Evolutionary conservation across 2,888 invertebrate genomes (phyloP).

Genomic region (Cheilosia vulpina): DNA sequence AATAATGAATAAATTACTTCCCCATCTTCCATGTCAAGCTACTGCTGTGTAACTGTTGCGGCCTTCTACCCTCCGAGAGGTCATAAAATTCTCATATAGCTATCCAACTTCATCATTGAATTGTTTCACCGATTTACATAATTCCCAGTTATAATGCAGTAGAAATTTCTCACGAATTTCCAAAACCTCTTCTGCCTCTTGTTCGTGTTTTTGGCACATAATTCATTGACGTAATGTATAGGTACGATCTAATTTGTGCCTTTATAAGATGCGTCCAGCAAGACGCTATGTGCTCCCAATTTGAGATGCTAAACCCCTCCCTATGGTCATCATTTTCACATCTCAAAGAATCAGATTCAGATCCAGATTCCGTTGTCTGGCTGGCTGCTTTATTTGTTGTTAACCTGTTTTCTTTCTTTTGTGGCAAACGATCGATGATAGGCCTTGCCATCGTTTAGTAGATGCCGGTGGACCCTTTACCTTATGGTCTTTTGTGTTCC

Average conservation of each 20-base stretch:
- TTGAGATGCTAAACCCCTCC: neutral
- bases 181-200: neutral
- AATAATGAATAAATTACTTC: conserved; percentile 46
- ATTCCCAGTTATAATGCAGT: conserved; percentile 27
- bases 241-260: conserved; percentile 29
- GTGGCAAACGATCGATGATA: conserved; percentile 23
- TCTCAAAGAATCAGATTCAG: conserved; percentile 23
- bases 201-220: neutral
- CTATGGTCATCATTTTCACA: neutral
- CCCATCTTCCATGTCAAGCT: neutral
- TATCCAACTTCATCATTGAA: conserved; percentile 1
- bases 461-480: conserved; percentile 14
- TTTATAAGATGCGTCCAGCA: conserved; percentile 5
- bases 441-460: neutral
- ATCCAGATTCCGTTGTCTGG: conserved; percentile 26
- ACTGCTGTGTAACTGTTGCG: neutral
- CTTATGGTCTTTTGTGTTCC: conserved; percentile 7
- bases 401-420: conserved; percentile 31
- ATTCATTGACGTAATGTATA: conserved; percentile 11
- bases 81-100: conserved; percentile 36
- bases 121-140: conserved; percentile 59
- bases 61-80: conserved; percentile 29
- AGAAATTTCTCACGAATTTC: conserved; percentile 33
- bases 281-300: conserved; percentile 19
- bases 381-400: conserved; percentile 10